Evolutionary conservation across 1,140 invertebrate genomes (phyloP), one percentile per base, ranked within the genome.

Genomic region (Camponotus pennsylvanicus): DNA sequence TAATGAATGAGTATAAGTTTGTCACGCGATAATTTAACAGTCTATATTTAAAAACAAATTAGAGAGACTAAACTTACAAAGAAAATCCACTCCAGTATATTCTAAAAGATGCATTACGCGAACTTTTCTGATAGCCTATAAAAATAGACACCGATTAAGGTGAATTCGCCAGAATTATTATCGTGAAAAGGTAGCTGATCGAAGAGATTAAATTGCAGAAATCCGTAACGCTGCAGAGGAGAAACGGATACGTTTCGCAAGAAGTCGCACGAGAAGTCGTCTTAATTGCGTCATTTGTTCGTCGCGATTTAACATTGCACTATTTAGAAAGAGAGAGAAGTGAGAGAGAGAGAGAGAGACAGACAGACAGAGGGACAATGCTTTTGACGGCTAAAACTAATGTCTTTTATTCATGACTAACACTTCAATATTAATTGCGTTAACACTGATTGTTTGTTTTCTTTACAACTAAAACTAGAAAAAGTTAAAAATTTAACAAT

Each of bases 231-330:
- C 21, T 32, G 37, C 67, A 32, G 27, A 55, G 42, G 61, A 55
- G 66, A 88, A 89, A 85, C 42, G 61, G 59, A 78, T n/a, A n/a
- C 34, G 69, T 77, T 89, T 89, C 76, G 83, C 63, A 89, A 89
- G 9, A 45, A 42, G 40, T 69, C 63, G 34, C 32, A 40, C 45
- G 63, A 84, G 45, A 67, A 77, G 71, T 42, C 21, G 34, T 45
- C 18, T 76, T 86, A 88, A 89, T 89, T 89, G 87, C 83, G 49
- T 75, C 64, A 76, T 79, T 83, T 88, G 45, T 59, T 85, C 66
- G 79, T 86, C 63, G 49, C 37, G 80, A 89, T 89, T 77, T 83
- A 61, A 90, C 49, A 42, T 70, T 77, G 88, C 61, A 76, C 78
- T 67, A 84, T 59, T 88, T 67, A 34, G 76, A 49, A 49, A 49